Evolutionary conservation across 1,140 invertebrate species (phyloP).

Genomic region (Drosophila jambulina): DNA sequence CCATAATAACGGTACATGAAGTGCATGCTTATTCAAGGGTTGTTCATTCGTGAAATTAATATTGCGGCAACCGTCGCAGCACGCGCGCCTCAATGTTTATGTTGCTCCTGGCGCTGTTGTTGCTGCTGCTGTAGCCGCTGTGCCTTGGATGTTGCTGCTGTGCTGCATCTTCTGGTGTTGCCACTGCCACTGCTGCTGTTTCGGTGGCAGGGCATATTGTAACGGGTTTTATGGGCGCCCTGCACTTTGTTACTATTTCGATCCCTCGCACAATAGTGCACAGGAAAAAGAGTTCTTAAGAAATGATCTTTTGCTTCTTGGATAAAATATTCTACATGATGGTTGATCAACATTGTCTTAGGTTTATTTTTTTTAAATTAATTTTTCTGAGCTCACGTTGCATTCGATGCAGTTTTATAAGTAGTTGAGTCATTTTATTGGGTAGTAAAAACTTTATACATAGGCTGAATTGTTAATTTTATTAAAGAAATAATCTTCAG

Average conservation of each 20-base stretch:
- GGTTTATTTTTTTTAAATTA: not conserved
- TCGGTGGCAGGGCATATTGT: conserved; percentile 66
- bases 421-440: not conserved
- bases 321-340: too few relatives aligned
- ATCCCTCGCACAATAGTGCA: conserved; percentile 43
- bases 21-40: conserved; percentile 83
- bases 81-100: conserved; percentile 80
- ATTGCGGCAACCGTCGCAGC: conserved; percentile 75
- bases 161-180: conserved; percentile 15
- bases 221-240: conserved; percentile 63
- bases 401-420: not conserved
- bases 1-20: conserved; percentile 77
- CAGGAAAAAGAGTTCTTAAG: conserved; percentile 2
- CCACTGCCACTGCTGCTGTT: conserved; percentile 2
- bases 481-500: not conserved
- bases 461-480: not conserved
- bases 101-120: conserved; percentile 55
- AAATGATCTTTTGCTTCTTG: not conserved
- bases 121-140: conserved; percentile 28
- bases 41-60: conserved; percentile 85
- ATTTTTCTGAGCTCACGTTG: not conserved
- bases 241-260: conserved; percentile 59
- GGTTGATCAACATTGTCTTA: too few relatives aligned
- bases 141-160: conserved; percentile 25
- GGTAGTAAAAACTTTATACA: not conserved